A percentile compares a stretch with the other conserved stretches of the same genome.
These are phyloP conservation scores for Phrynocephalus vlangalii DNA, from an alignment of 2,797 vertebrate species.

Conservation along the genomic window DNA sequence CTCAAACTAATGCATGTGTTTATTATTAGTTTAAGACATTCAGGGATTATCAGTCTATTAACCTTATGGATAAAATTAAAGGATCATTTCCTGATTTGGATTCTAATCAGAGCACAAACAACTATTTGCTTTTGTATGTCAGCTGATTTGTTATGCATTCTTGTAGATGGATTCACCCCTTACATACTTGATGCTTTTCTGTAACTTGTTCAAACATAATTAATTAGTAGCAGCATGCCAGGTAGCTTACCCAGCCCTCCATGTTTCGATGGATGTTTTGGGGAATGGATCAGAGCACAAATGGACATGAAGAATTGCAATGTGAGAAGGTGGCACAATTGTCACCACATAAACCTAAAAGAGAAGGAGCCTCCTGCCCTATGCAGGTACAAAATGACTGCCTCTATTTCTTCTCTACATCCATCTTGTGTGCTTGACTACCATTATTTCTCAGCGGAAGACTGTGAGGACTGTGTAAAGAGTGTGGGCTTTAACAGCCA, in stretches of 20 bases:
- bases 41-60: slow-evolving; percentile 10
- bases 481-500: too few relatives aligned
- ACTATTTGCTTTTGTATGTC: not conserved
- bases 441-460: slow-evolving; percentile 20
- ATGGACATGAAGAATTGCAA: not conserved
- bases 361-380: not conserved
- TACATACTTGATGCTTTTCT: not conserved
- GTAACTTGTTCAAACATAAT: slow-evolving; percentile 10
- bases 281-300: not conserved
- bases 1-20: slow-evolving; percentile 14
- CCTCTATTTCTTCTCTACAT: slow-evolving; percentile 24
- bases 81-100: not conserved
- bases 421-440: slow-evolving; percentile 38
- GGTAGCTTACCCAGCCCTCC: not conserved
- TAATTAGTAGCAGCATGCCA: not conserved
- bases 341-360: slow-evolving; percentile 19
- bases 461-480: too few relatives aligned
- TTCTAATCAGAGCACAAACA: not conserved
- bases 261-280: not conserved
- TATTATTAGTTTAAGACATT: slow-evolving; percentile 29
- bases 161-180: not conserved
- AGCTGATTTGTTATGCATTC: not conserved
- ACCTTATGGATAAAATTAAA: slow-evolving; percentile 6
- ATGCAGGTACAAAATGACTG: not conserved
- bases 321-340: slow-evolving; percentile 16